Evolutionary conservation across 2,113 vertebrate genomes (phyloP).

Genomic region (human): GRCh38 chr17:51799501-51800000

Average conservation of each 20-base stretch:
- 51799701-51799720: background rate
- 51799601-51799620: background rate
- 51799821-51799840: background rate
- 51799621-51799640: background rate
- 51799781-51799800: slow-evolving; percentile 4
- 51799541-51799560: background rate
- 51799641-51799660: background rate
- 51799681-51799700: background rate
- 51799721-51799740: background rate
- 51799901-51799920: background rate
- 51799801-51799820: background rate
- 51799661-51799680: background rate
- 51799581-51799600: background rate
- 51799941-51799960: background rate
- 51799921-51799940: background rate
- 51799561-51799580: background rate
- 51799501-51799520: background rate
- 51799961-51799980: background rate
- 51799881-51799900: background rate
- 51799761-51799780: background rate
- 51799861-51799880: background rate
- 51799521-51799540: background rate
- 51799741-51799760: background rate
- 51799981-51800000: background rate
- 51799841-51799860: background rate